These are phyloP conservation scores for Microcebus tavaratra DNA, from an alignment of 2,113 vertebrate species.

Conservation along the genomic window DNA sequence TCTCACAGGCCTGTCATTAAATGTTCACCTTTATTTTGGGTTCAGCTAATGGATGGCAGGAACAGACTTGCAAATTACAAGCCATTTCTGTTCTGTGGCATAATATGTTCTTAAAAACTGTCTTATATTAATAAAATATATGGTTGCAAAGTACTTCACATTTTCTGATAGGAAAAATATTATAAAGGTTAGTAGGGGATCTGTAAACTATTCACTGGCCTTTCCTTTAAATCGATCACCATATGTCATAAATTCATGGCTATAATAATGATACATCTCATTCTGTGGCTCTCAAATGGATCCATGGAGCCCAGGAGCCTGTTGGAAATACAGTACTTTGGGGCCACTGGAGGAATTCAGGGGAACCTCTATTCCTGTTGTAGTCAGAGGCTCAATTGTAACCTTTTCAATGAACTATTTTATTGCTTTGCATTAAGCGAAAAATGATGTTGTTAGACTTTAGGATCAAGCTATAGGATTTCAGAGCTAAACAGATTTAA, in stretches of 20 bases:
- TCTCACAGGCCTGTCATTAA: not conserved
- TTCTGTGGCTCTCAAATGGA: not conserved
- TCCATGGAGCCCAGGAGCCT: not conserved
- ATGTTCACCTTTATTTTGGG: not conserved
- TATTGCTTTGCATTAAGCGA: not conserved
- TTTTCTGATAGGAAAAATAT: conserved; percentile 9
- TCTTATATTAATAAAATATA: not conserved
- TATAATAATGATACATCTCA: not conserved
- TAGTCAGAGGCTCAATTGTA: not conserved
- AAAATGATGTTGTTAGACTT: not conserved
- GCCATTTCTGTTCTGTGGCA: not conserved
- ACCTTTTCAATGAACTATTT: not conserved
- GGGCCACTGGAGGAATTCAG: not conserved
- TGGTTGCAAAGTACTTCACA: not conserved
- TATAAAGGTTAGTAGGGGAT: not conserved
- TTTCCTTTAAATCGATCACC: not conserved
- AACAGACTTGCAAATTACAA: not conserved
- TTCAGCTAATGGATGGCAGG: not conserved
- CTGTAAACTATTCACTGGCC: not conserved
- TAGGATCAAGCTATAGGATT: not conserved
- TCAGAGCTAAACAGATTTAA: not conserved
- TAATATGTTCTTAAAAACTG: not conserved
- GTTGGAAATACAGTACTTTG: not conserved
- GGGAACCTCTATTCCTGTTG: not conserved
- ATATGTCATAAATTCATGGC: not conserved